Percentiles rank a stretch among this genome's conserved stretches.
phyloP scores from a whole-genome alignment of 2,888 invertebrate species.

The Chaetoderma sp. region DNA sequence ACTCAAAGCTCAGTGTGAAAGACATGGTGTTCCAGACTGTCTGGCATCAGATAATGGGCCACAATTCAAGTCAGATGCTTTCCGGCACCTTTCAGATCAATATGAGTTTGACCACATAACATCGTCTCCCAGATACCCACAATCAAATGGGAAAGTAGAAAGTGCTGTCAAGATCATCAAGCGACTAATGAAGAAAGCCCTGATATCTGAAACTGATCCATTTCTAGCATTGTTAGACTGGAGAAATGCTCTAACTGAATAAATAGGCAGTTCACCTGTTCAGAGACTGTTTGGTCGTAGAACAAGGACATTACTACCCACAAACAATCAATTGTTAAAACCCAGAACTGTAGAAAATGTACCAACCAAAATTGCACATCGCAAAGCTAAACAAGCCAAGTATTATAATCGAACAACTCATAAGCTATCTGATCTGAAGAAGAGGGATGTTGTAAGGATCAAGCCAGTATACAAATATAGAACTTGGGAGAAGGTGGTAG shows the following conservation, averaged over 20 bases:
- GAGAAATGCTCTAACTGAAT: slow-evolving; percentile 6
- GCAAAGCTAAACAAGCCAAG: background rate
- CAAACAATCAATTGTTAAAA: background rate
- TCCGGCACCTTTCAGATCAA: background rate
- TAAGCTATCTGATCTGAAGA: background rate
- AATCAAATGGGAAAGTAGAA: slow-evolving; percentile 15
- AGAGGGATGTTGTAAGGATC: background rate
- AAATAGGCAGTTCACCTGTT: background rate
- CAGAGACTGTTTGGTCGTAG: slow-evolving; percentile 6
- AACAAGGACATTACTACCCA: slow-evolving; percentile 1
- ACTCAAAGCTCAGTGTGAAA: slow-evolving; percentile 10
- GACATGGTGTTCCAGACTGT: slow-evolving; percentile 10
- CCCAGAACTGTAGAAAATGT: background rate
- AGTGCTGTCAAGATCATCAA: slow-evolving; percentile 5
- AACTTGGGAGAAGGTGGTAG: background rate
- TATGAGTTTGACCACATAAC: slow-evolving; percentile 8
- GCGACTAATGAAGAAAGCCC: background rate
- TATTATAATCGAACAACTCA: background rate
- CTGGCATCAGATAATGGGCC: slow-evolving; percentile 7
- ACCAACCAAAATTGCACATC: background rate
- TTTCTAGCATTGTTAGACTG: slow-evolving; percentile 6
- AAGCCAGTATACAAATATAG: background rate
- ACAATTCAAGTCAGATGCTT: background rate
- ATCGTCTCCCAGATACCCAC: background rate
- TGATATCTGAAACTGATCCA: background rate